Conservation (phyloP, 2,113 vertebrate genomes). For the Prochilodus magdalenae region DNA sequence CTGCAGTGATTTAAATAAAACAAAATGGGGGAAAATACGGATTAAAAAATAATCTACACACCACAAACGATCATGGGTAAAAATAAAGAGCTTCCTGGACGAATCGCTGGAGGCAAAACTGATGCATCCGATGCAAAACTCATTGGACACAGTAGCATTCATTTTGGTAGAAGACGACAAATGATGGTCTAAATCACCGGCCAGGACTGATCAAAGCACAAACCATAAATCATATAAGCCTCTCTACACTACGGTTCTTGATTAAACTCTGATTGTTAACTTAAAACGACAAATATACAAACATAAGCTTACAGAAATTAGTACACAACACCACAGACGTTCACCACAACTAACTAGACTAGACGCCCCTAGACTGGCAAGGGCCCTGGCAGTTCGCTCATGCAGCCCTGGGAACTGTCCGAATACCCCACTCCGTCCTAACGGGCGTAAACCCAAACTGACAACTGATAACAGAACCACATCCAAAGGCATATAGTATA, state of each 20-base stretch:
- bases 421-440: not conserved
- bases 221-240: slow-evolving; percentile 7
- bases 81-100: not conserved
- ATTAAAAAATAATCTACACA: not conserved
- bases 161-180: slow-evolving; percentile 8
- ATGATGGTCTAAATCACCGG: not conserved
- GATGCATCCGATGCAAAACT: not conserved
- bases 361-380: not conserved
- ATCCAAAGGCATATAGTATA: not conserved
- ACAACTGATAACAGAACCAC: not conserved
- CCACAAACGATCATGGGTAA: not conserved
- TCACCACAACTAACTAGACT: slow-evolving; percentile 14
- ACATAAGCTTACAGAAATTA: slow-evolving; percentile 19
- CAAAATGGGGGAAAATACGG: not conserved
- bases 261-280: slow-evolving; percentile 37
- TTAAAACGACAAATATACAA: slow-evolving; percentile 33
- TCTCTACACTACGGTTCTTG: not conserved
- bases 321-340: slow-evolving; percentile 16
- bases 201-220: slow-evolving; percentile 3
- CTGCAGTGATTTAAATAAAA: not conserved
- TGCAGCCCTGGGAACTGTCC: not conserved
- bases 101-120: not conserved
- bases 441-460: not conserved
- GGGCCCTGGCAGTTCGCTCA: too few species aligned
- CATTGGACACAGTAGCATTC: slow-evolving; percentile 29